Base-by-base conservation (phyloP, 2,888 invertebrate species). In the Schizotus pectinicornis region DNA sequence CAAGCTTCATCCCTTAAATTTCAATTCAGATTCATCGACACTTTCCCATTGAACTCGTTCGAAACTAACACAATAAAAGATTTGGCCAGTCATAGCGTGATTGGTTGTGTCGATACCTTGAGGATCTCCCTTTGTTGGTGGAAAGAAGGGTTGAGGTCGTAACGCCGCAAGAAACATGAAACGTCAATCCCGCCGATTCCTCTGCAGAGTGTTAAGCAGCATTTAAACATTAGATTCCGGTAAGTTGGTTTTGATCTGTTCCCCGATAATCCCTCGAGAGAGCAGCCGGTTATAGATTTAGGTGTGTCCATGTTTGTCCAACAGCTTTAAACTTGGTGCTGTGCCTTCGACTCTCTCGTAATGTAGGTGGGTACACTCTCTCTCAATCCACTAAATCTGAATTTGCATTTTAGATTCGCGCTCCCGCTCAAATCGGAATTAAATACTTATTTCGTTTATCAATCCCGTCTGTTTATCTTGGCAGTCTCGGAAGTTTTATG, bases 291-390 rank as follows among this genome's bases (percentile, higher is more conserved):
- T 77, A 78, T 79, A 79, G 78, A 79, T 78, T 79, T 79, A 79
- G 78, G 78, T 79, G 77, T 78, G 77, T 78, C 76, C 78, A 74
- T 74, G 80, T 80, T 80, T 80, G 78, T 77, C 76, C 78, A 77
- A 77, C 72, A 73, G 80, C 77, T 80, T 79, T 78, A 77, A 77
- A 78, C 76, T 79, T 77, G 74, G 30, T 36, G 34, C 69, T 72
- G 62, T 63, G 65, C 69, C 68, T 70, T 66, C 67, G 61, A 56
- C 57, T 65, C 65, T 65, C 64, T 69, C 68, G 71, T 72, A 73
- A 74, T 72, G 73, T 74, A 74, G 74, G 74, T 76, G 75, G 68
- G 50, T 59, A 52, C 51, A 36, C 65, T 63, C 59, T 61, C 60
- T 52, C 62, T 45, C 56, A 30, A 56, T 58, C 56, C 56, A 34